phyloP scores from a whole-genome alignment of 2,113 vertebrate species.

The Lasiurus cinereus region DNA sequence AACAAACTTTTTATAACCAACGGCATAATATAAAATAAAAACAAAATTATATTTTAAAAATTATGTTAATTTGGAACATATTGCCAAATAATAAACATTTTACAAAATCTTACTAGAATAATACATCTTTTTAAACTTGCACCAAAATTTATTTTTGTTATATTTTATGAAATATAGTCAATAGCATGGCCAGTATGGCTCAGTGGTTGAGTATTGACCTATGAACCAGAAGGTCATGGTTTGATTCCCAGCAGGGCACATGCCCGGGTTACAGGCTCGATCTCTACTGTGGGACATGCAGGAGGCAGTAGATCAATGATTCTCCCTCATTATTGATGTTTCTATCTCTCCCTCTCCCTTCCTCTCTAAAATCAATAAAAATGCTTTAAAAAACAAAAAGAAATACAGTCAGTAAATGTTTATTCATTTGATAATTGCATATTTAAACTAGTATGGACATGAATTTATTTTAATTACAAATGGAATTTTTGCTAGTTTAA shows the following conservation, averaged over 20 bases:
- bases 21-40: constrained; percentile 46
- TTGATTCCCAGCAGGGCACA: too few relatives aligned
- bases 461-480: constrained; percentile 43
- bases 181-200: neutral
- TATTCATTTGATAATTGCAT: constrained; percentile 27
- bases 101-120: constrained; percentile 48
- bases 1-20: constrained; percentile 40
- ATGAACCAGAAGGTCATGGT: too few relatives aligned
- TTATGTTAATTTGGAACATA: constrained; percentile 51
- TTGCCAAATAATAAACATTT: constrained; percentile 21
- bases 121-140: constrained; percentile 32
- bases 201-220: too few relatives aligned
- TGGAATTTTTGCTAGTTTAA: constrained; percentile 2
- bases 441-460: constrained; percentile 3
- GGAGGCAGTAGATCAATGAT: too few relatives aligned
- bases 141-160: constrained; percentile 48
- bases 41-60: constrained; percentile 52
- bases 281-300: too few relatives aligned
- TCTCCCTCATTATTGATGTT: too few relatives aligned
- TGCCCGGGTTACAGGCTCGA: too few relatives aligned
- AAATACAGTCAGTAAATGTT: constrained; percentile 42
- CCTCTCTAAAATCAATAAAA: too few relatives aligned
- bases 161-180: constrained; percentile 30
- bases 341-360: too few relatives aligned
- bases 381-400: too few relatives aligned